phyloP scores from a whole-genome alignment of 2,113 vertebrate species.

The Diadophis punctatus region DNA sequence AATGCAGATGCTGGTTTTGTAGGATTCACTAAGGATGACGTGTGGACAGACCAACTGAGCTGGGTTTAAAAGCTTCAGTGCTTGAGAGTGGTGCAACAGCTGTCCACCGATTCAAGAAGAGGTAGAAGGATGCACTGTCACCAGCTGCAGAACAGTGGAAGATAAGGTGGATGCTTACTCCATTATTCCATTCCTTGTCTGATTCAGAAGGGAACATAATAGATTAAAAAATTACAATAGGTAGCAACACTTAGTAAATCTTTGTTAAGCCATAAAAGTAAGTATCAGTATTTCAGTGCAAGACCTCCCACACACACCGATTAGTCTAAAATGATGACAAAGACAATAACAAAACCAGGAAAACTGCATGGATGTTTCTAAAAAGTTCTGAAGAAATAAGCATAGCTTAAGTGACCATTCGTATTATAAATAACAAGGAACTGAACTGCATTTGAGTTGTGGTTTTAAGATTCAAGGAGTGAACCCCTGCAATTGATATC shows the following conservation, averaged over 20 bases:
- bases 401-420: not conserved
- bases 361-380: not conserved
- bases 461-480: not conserved
- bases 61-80: not conserved
- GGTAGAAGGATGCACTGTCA: not conserved
- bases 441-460: not conserved
- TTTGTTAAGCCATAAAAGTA: not conserved
- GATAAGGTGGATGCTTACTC: not conserved
- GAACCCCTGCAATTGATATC: not conserved
- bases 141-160: not conserved
- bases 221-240: not conserved
- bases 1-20: no score
- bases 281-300: not conserved
- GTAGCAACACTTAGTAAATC: not conserved
- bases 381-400: not conserved
- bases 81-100: not conserved
- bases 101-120: not conserved
- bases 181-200: not conserved
- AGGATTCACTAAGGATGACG: no score
- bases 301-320: not conserved
- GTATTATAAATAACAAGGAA: not conserved
- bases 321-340: not conserved
- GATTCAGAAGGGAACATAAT: not conserved
- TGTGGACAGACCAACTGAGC: no score
- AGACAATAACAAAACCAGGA: not conserved